Base-by-base conservation (phyloP, 2,888 invertebrate species). In the Epistrophella euchroma region DNA sequence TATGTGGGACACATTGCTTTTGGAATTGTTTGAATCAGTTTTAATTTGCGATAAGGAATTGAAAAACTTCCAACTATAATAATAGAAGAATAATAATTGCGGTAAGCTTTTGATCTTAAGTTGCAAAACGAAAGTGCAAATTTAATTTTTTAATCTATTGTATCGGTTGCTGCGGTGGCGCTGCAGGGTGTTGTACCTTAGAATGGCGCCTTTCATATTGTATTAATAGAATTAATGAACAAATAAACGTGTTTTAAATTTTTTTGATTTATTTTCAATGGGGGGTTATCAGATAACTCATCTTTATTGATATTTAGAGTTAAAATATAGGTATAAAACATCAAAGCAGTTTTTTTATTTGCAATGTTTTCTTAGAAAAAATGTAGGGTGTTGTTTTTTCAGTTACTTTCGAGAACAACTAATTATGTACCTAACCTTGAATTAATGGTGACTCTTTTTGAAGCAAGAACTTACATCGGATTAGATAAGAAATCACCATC, bases 21-120 rank as follows among this genome's bases (percentile, higher is more conserved):
- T 17, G 47, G 47, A 76, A 47, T 68, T 50, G 15, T 58, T 75
- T 28, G 62, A 55, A 9, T 58, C 19, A 56, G 19, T 56, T 72
- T 32, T 10, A 17, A 35, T 35, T 56, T 56, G 2, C 10, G 11
- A 47, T 50, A 43, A 72, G 7, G 22, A 47, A 60, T 72, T 50
- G 1, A 50, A 17, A 6, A 13, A 50, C 10, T 73, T 37, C 25
- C 13, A 60, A 25, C n/a, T n/a, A n/a, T 2, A 10, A 62, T 28
- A 10, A 10, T 28, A 6, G 11, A 28, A 43, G n/a, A 45, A 43
- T 40, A 22, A 4, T 47, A 10, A 28, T 5, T 43, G 43, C 43
- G 25, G 43, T 28, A 5, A 32, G 25, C 25, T 15, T 62, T 62
- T 25, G 40, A 43, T 43, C n/a, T 43, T 5, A 43, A 43, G 13